Conservation (phyloP, 2,113 vertebrate genomes). For the Psophia crepitans region DNA sequence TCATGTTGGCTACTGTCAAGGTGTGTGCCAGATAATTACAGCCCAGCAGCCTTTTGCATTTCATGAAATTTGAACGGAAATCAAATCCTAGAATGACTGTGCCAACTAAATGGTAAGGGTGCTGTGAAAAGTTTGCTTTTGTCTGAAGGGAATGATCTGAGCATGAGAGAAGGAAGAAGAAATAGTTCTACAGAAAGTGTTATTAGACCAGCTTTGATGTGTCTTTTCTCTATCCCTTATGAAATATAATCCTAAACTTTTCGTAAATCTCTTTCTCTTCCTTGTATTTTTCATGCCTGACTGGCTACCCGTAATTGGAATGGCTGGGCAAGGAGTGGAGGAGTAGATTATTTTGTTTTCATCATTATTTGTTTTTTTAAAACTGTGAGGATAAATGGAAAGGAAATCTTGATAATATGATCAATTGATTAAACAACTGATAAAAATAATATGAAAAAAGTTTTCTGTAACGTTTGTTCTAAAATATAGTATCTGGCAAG, state of each 20-base stretch:
- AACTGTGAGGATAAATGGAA: not conserved
- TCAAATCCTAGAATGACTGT: not conserved
- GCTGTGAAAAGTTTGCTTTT: not conserved
- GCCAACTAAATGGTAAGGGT: not conserved
- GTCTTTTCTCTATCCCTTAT: not conserved
- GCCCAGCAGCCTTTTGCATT: not conserved
- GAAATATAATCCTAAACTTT: not conserved
- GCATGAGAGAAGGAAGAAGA: not conserved
- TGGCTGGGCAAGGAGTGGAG: not conserved
- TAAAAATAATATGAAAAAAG: not conserved
- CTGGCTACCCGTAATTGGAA: not conserved
- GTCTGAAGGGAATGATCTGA: not conserved
- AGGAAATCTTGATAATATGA: not conserved
- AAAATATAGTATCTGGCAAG: not conserved
- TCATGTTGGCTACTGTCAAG: not conserved
- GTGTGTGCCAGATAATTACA: not conserved
- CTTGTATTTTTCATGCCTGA: not conserved
- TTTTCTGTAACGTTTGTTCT: not conserved
- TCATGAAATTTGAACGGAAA: not conserved
- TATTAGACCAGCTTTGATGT: not conserved
- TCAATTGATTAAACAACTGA: not conserved
- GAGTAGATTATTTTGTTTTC: not conserved
- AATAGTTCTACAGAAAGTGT: not conserved
- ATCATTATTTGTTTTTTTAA: not conserved
- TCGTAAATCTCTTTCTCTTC: not conserved